Percentiles rank a stretch among this genome's conserved stretches.
Evolutionary conservation across 2,797 vertebrate genomes (phyloP).

Genomic region (Danio kyathit): DNA sequence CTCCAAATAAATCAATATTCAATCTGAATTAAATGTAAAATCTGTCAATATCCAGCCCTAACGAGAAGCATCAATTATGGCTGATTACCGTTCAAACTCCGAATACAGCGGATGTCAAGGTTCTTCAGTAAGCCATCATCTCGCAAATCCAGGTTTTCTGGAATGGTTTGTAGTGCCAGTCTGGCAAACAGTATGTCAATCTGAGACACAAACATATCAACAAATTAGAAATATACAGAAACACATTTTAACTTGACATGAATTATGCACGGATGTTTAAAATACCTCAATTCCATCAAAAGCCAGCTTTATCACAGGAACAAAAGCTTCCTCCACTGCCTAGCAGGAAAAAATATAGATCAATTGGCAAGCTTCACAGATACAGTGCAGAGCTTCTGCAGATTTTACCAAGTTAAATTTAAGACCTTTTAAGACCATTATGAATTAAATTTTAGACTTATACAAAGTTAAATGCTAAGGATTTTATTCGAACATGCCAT

Average conservation of each 20-base stretch:
- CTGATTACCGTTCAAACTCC: conserved; percentile 88
- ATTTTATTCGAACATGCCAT: too few species aligned
- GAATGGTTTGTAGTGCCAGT: conserved; percentile 86
- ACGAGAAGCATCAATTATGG: neutral
- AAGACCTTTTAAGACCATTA: too few species aligned
- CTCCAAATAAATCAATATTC: neutral
- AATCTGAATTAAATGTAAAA: neutral
- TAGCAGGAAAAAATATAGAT: conserved; percentile 58
- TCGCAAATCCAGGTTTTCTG: conserved; percentile 87
- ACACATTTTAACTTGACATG: neutral
- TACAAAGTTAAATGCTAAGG: too few species aligned
- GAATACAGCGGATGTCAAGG: conserved; percentile 87
- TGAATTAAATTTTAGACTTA: too few species aligned
- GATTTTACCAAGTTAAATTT: too few species aligned
- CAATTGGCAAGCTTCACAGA: neutral
- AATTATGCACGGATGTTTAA: neutral
- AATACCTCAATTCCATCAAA: conserved; percentile 91
- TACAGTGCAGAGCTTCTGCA: too few species aligned
- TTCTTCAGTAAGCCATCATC: conserved; percentile 86
- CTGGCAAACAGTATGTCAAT: conserved; percentile 91
- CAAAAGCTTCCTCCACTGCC: conserved; percentile 90
- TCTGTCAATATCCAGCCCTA: conserved; percentile 4
- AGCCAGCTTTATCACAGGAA: conserved; percentile 90
- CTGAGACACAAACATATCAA: conserved; percentile 67
- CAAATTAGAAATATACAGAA: neutral